Conservation (phyloP, 2,888 invertebrate genomes). For the Conistra vaccinii region DNA sequence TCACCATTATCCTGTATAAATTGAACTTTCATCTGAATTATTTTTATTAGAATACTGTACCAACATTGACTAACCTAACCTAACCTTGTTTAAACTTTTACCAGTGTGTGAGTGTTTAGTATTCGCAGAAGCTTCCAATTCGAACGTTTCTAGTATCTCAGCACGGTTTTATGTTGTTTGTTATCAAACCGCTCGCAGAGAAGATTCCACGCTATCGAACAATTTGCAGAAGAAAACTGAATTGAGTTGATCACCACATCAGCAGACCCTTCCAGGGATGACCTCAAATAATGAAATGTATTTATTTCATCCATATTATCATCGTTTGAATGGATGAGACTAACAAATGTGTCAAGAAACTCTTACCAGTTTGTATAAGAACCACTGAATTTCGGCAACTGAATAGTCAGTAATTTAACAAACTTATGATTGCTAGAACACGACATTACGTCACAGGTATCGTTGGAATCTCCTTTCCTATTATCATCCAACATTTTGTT, state of each 20-base stretch:
- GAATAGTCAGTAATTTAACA: not conserved
- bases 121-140: too few relatives aligned
- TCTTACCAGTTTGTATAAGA: not conserved
- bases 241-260: slow-evolving; percentile 3
- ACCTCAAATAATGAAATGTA: not conserved
- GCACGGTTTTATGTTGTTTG: not conserved
- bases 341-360: not conserved
- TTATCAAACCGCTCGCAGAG: not conserved
- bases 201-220: not conserved
- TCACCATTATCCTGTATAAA: not conserved
- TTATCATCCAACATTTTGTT: not conserved
- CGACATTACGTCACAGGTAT: not conserved
- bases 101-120: not conserved
- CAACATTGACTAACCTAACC: too few relatives aligned
- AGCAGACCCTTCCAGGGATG: not conserved
- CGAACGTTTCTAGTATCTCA: not conserved
- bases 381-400: not conserved
- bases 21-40: not conserved
- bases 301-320: not conserved
- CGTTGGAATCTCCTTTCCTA: not conserved
- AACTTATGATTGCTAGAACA: slow-evolving; percentile 3
- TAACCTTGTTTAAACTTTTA: not conserved
- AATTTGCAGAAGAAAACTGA: slow-evolving; percentile 1
- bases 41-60: not conserved
- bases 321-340: slow-evolving; percentile 3